Evolutionary conservation across 2,797 vertebrate genomes (phyloP), one percentile per base, ranked within the genome.

Genomic region (Aselliscus stoliczkanus): DNA sequence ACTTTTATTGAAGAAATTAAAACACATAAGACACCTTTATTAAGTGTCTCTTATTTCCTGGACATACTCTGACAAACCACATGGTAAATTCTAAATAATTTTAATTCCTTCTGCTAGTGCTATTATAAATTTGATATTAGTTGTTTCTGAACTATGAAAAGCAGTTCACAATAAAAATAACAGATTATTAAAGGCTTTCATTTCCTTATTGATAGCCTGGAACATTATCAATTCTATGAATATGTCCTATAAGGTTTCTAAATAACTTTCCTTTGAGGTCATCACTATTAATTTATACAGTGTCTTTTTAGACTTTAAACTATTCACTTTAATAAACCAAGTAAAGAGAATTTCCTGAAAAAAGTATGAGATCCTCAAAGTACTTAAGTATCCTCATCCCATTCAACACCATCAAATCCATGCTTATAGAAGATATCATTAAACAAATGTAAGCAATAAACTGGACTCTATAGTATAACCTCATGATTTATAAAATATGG

Each of bases 1-100:
- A 75, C 54, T 81, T 88, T 86, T 72, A 89, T 65, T 67, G n/a
- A 96, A 85, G 67, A 75, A 80, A 14, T 81, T 52, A 42, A 94
- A 85, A 77, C 39, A 76, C 17, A 25, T 27, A 37, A 81, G 9
- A 83, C 13, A 83, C 9, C 10, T 58, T 69, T 54, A 89, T 13
- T 44, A 69, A 94, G 42, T 34, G 37, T 85, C 60, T 76, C 44
- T 94, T 70, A 70, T 52, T 90, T 83, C 56, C 62, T 80, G n/a
- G 42, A 91, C 29, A 69, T 18, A 85, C n/a, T 76, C 9, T 56
- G 58, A 56, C 77, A 94, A 88, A 70, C 75, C 75, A 82, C 86
- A 87, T 31, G 25, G 56, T 50, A 90, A 82, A 67, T 73, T 93
- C n/a, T 89, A 60, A 82, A 82, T 83, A 72, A 92, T 4, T 42